Evolutionary conservation across 2,888 invertebrate genomes (phyloP), one percentile per base, ranked within the genome.

Genomic region (Elegia similella): DNA sequence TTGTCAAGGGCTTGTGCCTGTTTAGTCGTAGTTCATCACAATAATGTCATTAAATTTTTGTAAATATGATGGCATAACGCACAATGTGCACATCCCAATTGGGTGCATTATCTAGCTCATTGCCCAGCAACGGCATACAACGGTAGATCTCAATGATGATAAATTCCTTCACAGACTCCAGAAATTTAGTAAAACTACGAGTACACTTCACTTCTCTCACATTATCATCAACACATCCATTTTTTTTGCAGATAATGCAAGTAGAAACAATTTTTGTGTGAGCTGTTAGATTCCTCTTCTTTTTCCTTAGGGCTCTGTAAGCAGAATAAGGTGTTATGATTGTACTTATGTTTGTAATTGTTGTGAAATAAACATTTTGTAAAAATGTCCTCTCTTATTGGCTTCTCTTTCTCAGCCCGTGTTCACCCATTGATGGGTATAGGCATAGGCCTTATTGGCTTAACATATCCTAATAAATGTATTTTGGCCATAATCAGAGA

Each of bases 301-400:
- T 64, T 70, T 55, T 69, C 61, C 68, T 65, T 61, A 70, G 67
- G 59, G 65, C 67, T 69, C 82, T 82, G 78, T 65, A 78, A 60
- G 50, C 50, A 57, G 73, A 59, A 58, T 63, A 66, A 60, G 66
- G 64, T 50, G 38, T 56, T 73, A 69, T 76, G 67, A 73, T 75
- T 84, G 86, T 88, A 87, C 88, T 86, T 87, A 87, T 80, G 67
- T 77, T 80, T 77, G 72, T 82, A 77, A 62, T 67, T 82, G 76
- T 80, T 79, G 69, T 76, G 66, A 71, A 82, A 75, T 80, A 82
- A 85, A 81, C 48, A 59, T 80, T 74, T 73, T 54, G 66, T 55
- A 44, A 42, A 53, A 58, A 34, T 38, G 38, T 38, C 6, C 15
- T 60, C 34, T 54, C 13, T 55, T 63, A n/a, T 60, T 53, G 30